These are phyloP conservation scores for Fopius arisanus DNA, from an alignment of 1,140 invertebrate genomes.

Conservation along the genomic window DNA sequence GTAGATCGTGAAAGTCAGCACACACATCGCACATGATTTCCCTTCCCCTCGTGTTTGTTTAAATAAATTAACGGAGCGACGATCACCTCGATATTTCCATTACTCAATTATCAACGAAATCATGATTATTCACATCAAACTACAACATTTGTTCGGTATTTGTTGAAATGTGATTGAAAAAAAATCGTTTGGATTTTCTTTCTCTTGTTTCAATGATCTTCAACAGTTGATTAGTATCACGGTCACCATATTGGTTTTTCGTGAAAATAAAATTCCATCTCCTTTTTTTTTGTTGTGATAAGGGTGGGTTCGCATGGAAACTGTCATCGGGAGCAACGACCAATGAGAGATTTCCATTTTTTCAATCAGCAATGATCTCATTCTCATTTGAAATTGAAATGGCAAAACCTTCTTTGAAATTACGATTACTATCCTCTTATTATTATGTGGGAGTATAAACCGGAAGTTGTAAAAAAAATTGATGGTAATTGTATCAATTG, in stretches of 20 bases:
- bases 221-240: conserved; percentile 54
- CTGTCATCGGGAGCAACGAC: neutral
- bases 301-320: neutral
- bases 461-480: too few relatives aligned
- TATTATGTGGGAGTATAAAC: too few relatives aligned
- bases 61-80: conserved; percentile 33
- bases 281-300: neutral
- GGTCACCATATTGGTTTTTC: conserved; percentile 55
- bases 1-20: conserved; percentile 79
- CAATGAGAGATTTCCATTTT: too few relatives aligned
- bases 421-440: too few relatives aligned
- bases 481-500: too few relatives aligned
- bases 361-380: too few relatives aligned
- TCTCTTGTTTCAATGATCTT: conserved; percentile 27
- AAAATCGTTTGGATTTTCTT: conserved; percentile 20
- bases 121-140: conserved; percentile 48
- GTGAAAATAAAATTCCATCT: neutral
- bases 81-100: conserved; percentile 48
- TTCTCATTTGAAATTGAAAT: too few relatives aligned
- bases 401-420: too few relatives aligned
- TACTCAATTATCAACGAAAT: conserved; percentile 34
- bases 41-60: conserved; percentile 33
- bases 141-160: conserved; percentile 51
- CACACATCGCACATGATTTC: conserved; percentile 80
- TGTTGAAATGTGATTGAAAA: neutral